A percentile compares a stretch with the other conserved stretches of the same genome.
Conservation (phyloP, 2,113 vertebrate species). For the Campylomormyrus numenius region DNA sequence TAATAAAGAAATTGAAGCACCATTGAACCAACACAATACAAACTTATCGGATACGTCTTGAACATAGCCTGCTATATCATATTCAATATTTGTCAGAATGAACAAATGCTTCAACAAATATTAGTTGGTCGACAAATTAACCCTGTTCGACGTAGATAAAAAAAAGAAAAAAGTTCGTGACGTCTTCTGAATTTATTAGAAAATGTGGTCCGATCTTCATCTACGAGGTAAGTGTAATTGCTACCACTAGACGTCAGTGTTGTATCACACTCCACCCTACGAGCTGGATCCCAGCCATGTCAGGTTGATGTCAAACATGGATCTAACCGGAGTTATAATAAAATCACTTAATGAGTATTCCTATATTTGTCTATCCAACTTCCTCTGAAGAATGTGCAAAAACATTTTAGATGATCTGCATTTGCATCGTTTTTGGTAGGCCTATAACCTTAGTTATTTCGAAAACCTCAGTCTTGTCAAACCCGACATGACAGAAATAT, state of each 20-base stretch:
- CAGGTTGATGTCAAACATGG: background rate
- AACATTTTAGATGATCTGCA: background rate
- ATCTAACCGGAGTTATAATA: background rate
- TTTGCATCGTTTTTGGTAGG: background rate
- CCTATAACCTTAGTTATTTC: background rate
- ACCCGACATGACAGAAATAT: background rate
- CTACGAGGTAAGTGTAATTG: background rate
- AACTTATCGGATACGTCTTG: background rate
- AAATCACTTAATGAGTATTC: background rate
- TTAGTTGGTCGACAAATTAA: background rate
- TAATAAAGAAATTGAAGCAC: too few relatives aligned
- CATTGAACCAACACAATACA: background rate
- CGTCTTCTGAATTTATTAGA: background rate
- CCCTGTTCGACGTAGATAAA: background rate
- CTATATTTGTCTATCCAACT: background rate
- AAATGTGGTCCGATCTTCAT: background rate
- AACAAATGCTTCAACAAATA: background rate
- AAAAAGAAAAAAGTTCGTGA: background rate
- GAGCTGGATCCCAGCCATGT: background rate
- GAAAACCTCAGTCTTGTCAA: background rate
- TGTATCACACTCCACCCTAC: background rate
- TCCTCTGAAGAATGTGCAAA: background rate
- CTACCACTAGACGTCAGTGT: background rate
- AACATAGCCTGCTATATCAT: background rate
- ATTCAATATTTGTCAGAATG: background rate